Evolutionary conservation across 2,797 vertebrate genomes (phyloP), one percentile per base, ranked within the genome.

Genomic region (Pangasius mekongensis): DNA sequence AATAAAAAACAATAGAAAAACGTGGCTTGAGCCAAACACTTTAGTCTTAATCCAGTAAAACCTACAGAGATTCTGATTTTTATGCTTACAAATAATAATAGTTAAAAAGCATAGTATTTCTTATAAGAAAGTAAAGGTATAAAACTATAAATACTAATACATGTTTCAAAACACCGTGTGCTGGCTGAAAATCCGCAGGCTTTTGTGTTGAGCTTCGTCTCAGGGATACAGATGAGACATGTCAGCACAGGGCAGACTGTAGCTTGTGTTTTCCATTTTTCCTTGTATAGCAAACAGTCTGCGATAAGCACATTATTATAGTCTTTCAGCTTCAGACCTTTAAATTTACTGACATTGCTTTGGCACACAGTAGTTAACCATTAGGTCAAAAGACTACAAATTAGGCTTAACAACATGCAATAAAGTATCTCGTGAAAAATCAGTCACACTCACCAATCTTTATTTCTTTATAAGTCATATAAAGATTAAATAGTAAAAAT

Each of bases 381-480:
- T 83, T 49, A 66, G 18, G 27, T 69, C 27, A 52, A 30, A 84
- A 20, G 27, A 84, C n/a, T 49, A 67, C 83, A 52, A 67, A 52
- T 69, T 33, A 69, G 54, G 7, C 10, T 69, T 54, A 14, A 69
- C 27, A 66, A 47, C 64, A 54, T 36, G 11, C 30, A 84, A 14
- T 52, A 22, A 52, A 33, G 3, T 83, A 66, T 18, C 39, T n/a
- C 67, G 39, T 67, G 18, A 33, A 30, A 67, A 67, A 33, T 33
- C 27, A 67, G n/a, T 13, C n/a, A 52, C 18, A 49, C 16, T 36
- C 20, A n/a, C 58, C 39, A 64, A 47, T 20, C 39, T 83, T 83
- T 83, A 64, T 83, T 64, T 64, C 58, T 47, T 83, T 64, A 9
- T 64, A 64, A 81, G 6, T 83, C 24, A 47, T 83, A 43, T 47